Evolutionary conservation across 92 coral and sea anemone species (phyloP).

Genomic region (Heteractis magnifica): DNA sequence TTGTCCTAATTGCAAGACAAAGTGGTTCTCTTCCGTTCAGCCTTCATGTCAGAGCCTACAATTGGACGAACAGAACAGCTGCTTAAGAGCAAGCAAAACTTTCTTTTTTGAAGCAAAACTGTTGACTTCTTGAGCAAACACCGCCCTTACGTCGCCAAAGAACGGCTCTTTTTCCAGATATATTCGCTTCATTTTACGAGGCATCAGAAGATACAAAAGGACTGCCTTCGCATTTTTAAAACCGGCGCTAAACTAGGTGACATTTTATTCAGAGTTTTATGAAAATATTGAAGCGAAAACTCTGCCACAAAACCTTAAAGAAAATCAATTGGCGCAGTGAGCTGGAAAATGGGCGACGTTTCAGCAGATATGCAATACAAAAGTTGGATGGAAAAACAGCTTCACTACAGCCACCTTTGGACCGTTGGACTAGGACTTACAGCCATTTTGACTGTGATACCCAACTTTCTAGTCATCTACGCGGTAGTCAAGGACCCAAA

Average conservation of each 20-base stretch:
- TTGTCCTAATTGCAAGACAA: neutral
- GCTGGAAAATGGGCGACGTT: neutral
- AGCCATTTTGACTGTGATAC: conserved; percentile 32
- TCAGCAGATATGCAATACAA: conserved; percentile 8
- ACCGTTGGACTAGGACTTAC: conserved; percentile 24
- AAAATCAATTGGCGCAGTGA: neutral
- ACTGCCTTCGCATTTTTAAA: neutral
- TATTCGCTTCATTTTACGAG: neutral
- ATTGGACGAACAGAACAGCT: conserved; percentile 1
- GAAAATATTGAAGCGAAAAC: neutral
- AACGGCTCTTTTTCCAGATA: neutral
- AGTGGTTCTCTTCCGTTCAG: neutral
- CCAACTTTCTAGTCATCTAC: conserved; percentile 54
- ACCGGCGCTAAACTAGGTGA: neutral
- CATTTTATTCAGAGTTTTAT: neutral
- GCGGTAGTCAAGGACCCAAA: conserved; percentile 74
- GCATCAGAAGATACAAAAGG: neutral
- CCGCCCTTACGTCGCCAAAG: neutral
- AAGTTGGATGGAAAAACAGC: conserved; percentile 20
- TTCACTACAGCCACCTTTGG: conserved; percentile 26
- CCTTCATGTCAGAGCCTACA: neutral
- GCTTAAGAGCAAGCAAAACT: conserved; percentile 6
- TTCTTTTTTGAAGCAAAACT: neutral
- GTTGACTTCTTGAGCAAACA: conserved; percentile 13
- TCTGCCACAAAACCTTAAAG: neutral